Conservation (phyloP, 1,140 invertebrate species). For the Lamellibrachia luymesi region DNA sequence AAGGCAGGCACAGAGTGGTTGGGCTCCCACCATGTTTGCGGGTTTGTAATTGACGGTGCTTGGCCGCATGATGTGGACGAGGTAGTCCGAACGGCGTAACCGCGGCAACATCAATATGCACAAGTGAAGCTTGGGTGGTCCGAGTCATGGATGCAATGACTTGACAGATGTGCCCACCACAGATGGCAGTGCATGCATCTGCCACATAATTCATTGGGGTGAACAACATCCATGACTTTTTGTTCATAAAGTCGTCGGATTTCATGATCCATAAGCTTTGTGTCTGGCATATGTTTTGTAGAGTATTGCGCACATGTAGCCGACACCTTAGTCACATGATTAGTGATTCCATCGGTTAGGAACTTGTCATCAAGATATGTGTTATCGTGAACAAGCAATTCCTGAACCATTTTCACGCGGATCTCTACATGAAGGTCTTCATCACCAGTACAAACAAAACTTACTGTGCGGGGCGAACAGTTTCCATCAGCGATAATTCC, state of each 20-base stretch:
- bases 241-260: no score
- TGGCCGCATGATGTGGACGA: no score
- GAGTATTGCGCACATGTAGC: not conserved
- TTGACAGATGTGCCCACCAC: no score
- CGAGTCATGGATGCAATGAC: no score
- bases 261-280: no score
- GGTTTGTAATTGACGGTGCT: not conserved
- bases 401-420: not conserved
- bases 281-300: not conserved
- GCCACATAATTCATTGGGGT: no score
- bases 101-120: no score
- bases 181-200: no score
- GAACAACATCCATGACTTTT: no score
- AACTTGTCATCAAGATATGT: slow-evolving; percentile 1
- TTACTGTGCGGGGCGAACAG: not conserved
- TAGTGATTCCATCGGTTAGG: not conserved
- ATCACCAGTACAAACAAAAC: not conserved
- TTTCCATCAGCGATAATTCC: not conserved
- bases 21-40: not conserved
- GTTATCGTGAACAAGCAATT: not conserved
- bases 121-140: no score
- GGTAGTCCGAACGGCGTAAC: no score
- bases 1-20: no score
- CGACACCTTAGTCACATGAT: not conserved
- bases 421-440: not conserved